Conservation (phyloP, 2,113 vertebrate species). For the Charadrius vociferus region DNA sequence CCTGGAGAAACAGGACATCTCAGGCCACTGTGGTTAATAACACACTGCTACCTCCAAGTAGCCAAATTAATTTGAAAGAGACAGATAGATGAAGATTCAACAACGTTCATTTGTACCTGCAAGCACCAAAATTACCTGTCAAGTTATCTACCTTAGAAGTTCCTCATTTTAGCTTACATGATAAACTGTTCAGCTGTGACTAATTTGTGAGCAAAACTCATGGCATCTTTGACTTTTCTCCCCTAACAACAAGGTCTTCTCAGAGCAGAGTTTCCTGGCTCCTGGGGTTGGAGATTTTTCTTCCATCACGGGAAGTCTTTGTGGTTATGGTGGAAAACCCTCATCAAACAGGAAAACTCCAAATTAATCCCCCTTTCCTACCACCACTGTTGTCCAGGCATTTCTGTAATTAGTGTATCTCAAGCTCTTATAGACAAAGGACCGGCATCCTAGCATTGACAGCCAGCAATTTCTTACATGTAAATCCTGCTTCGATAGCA, state of each 20-base stretch:
- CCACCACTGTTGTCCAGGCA: background rate
- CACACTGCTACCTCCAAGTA: background rate
- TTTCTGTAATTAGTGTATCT: background rate
- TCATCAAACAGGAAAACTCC: background rate
- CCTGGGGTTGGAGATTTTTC: background rate
- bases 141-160: background rate
- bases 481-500: accelerated
- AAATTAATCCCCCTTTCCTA: background rate
- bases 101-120: background rate
- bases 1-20: background rate
- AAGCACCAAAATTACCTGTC: background rate
- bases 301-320: background rate
- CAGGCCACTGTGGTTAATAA: background rate
- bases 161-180: background rate
- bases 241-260: background rate
- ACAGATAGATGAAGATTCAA: background rate
- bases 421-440: background rate
- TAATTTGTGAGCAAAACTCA: background rate
- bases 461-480: background rate
- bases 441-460: background rate
- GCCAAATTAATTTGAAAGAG: background rate
- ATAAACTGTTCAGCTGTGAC: background rate
- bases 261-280: background rate
- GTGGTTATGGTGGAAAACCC: background rate
- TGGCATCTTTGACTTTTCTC: background rate